phyloP scores from a whole-genome alignment of 2,797 vertebrate species.

The Protosalanx chinensis region DNA sequence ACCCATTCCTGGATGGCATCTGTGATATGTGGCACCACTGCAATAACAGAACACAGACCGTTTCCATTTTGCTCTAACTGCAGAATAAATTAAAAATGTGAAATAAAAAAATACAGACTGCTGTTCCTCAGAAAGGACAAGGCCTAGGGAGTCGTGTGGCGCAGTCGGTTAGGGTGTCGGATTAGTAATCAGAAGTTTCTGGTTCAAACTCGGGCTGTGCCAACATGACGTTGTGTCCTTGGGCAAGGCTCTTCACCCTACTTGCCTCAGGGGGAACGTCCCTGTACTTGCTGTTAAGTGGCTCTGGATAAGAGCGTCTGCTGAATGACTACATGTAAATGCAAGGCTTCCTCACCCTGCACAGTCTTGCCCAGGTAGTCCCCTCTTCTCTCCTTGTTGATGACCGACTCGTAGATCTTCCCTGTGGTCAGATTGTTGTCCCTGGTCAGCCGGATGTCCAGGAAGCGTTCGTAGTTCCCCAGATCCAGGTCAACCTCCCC shows the following conservation, averaged over 20 bases:
- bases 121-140: background rate
- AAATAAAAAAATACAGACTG: background rate
- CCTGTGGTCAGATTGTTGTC: slow-evolving; percentile 97
- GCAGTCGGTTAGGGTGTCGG: no score
- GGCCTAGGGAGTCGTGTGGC: no score
- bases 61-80: background rate
- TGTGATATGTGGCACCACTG: slow-evolving; percentile 98
- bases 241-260: no score
- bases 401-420: slow-evolving; percentile 96
- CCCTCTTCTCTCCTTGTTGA: slow-evolving; percentile 94
- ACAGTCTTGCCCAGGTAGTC: slow-evolving; percentile 96
- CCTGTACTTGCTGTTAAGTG: no score
- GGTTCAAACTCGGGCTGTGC: no score
- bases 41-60: background rate
- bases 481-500: slow-evolving; percentile 95
- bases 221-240: no score
- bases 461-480: slow-evolving; percentile 94
- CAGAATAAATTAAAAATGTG: no score
- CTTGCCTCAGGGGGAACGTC: no score
- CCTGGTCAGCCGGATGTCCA: slow-evolving; percentile 90
- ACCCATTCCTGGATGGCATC: slow-evolving; percentile 98
- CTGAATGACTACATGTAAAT: no score
- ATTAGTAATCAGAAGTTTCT: no score
- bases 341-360: slow-evolving; percentile 76
- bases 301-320: no score